Conservation (phyloP, 2,888 invertebrate genomes). For the Lasioglossum villosulum region DNA sequence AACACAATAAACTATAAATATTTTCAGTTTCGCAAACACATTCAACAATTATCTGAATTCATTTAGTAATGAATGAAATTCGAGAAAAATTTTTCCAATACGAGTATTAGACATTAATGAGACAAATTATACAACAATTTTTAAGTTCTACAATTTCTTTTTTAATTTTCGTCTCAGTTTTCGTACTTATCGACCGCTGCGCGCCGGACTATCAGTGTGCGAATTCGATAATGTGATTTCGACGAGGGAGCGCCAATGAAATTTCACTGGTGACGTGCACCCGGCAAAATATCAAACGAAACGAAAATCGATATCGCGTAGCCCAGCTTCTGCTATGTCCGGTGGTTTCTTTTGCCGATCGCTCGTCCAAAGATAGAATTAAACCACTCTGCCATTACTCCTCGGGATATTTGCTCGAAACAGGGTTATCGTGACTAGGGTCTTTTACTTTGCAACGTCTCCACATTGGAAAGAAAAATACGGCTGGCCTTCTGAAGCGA, state of each 20-base stretch:
- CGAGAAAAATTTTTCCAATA: no score
- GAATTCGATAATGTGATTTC: slow-evolving; percentile 66
- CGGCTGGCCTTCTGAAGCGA: neutral
- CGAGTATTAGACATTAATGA: no score
- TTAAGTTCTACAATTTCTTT: no score
- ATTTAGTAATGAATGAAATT: no score
- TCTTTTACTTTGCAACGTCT: slow-evolving; percentile 13
- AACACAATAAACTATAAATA: no score
- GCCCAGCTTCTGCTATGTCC: slow-evolving; percentile 40
- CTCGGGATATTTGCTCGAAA: slow-evolving; percentile 9
- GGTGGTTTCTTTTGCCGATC: slow-evolving; percentile 21
- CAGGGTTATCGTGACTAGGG: neutral
- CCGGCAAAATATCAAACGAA: slow-evolving; percentile 68
- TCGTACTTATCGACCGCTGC: no score
- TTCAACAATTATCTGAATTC: no score
- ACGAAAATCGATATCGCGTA: slow-evolving; percentile 73
- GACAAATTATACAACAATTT: no score
- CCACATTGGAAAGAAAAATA: neutral
- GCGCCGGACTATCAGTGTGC: slow-evolving; percentile 20
- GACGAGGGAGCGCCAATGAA: slow-evolving; percentile 60
- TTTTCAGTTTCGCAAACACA: no score
- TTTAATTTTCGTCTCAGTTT: no score
- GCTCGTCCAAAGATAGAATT: slow-evolving; percentile 39
- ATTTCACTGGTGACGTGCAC: slow-evolving; percentile 61
- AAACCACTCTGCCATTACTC: slow-evolving; percentile 19